A percentile compares a stretch with the other conserved stretches of the same genome.
phyloP scores from a whole-genome alignment of 2,113 vertebrate species.

The Telmatochromis bifrenatus region DNA sequence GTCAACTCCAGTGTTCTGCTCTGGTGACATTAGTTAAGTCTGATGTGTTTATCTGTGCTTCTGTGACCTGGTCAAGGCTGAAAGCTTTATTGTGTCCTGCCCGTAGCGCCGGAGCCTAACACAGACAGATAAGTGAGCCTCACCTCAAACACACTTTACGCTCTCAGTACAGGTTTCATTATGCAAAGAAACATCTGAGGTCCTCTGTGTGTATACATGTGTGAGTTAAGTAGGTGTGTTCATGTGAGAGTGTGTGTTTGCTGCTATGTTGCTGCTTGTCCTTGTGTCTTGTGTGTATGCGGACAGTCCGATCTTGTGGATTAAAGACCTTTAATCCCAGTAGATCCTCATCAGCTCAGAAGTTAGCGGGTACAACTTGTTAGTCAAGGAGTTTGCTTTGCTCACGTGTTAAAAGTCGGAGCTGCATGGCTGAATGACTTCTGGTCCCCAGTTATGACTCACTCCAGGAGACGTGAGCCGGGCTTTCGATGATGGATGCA shows the following conservation, averaged over 20 bases:
- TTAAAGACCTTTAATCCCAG: slow-evolving; percentile 46
- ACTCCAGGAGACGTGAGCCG: neutral
- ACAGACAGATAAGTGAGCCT: slow-evolving; percentile 37
- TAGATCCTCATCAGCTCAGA: slow-evolving; percentile 43
- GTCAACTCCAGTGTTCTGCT: neutral
- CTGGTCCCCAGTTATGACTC: neutral
- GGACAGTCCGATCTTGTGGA: slow-evolving; percentile 31
- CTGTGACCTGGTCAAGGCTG: neutral
- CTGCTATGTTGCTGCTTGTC: neutral
- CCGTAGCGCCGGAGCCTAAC: slow-evolving; percentile 16
- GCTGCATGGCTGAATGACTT: neutral
- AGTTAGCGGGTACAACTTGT: slow-evolving; percentile 21
- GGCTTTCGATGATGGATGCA: slow-evolving; percentile 31
- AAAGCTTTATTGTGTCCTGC: slow-evolving; percentile 25
- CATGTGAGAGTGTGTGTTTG: neutral
- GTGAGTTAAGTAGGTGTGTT: neutral
- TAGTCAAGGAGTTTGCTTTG: neutral
- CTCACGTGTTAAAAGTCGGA: slow-evolving; percentile 10
- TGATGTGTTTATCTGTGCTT: slow-evolving; percentile 3
- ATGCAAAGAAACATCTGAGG: slow-evolving; percentile 18
- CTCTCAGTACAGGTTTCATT: slow-evolving; percentile 17
- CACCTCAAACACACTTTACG: slow-evolving; percentile 17
- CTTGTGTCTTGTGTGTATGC: neutral
- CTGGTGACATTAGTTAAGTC: neutral
- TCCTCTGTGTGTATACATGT: neutral